A percentile compares a stretch with the other conserved stretches of the same genome.
Evolutionary conservation across 1,140 invertebrate genomes (phyloP).

Genomic region (Potamilus streckersoni): DNA sequence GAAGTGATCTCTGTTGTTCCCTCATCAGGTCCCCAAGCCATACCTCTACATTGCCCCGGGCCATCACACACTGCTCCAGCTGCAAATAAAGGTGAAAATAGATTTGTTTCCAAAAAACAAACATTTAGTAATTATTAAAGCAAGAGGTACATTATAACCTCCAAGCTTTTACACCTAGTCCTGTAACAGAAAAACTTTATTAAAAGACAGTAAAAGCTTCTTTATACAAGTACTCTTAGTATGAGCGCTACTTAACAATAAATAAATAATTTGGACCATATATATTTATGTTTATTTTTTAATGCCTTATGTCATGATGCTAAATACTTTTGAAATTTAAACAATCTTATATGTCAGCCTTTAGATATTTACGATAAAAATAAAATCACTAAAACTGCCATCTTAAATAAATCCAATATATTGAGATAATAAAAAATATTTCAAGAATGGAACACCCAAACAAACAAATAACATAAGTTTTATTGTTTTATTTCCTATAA

Average conservation of each 20-base stretch:
- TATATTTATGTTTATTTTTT: no score
- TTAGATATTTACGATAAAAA: no score
- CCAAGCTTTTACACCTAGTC: not conserved
- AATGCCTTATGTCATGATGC: no score
- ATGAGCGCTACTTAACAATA: not conserved
- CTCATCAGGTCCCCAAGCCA: constrained; percentile 93
- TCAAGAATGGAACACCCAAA: no score
- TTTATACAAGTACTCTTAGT: not conserved
- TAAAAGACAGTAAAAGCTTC: not conserved
- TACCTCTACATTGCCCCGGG: constrained; percentile 94
- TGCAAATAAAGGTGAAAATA: constrained; percentile 59
- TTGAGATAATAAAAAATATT: no score
- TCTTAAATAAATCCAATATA: no score
- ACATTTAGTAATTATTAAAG: not conserved
- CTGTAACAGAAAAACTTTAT: not conserved
- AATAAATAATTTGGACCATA: not conserved
- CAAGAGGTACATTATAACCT: not conserved
- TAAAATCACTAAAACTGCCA: no score
- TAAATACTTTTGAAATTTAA: no score
- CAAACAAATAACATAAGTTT: no score
- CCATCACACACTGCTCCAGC: constrained; percentile 87
- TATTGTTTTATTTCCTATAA: no score
- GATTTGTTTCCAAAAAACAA: not conserved
- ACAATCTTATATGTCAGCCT: no score
- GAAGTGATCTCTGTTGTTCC: constrained; percentile 89